Conservation (phyloP, 2,797 vertebrate genomes). For the Halcyon leucocephala region DNA sequence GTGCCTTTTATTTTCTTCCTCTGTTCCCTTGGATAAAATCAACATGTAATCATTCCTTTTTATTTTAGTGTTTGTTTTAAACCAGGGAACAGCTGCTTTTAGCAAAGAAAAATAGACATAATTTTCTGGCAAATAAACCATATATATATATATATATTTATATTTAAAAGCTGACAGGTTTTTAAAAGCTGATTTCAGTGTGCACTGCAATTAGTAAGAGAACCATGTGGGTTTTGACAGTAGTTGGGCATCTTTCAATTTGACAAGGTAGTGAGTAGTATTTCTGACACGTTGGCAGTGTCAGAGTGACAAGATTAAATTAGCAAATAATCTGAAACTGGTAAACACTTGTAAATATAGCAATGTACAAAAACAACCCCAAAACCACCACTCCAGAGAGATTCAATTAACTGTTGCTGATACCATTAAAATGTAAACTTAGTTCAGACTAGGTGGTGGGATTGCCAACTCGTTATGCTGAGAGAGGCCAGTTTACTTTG, state of each 20-base stretch:
- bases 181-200: fast-evolving
- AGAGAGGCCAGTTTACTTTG: neutral
- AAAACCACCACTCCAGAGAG: fast-evolving
- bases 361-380: neutral
- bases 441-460: neutral
- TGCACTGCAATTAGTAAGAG: neutral
- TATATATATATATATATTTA: neutral
- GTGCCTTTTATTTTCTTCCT: neutral
- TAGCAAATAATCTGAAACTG: neutral
- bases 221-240: neutral
- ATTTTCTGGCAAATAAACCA: neutral
- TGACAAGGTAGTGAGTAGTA: neutral
- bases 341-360: neutral
- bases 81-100: neutral
- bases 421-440: fast-evolving
- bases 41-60: neutral
- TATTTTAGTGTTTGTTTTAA: neutral
- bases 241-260: neutral
- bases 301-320: neutral
- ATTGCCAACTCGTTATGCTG: neutral
- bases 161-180: neutral
- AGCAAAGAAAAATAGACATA: neutral
- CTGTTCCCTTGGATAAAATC: neutral
- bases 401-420: neutral
- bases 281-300: neutral